These are phyloP conservation scores for Pterostichus madidus DNA, from an alignment of 2,888 invertebrate species.

Conservation along the genomic window DNA sequence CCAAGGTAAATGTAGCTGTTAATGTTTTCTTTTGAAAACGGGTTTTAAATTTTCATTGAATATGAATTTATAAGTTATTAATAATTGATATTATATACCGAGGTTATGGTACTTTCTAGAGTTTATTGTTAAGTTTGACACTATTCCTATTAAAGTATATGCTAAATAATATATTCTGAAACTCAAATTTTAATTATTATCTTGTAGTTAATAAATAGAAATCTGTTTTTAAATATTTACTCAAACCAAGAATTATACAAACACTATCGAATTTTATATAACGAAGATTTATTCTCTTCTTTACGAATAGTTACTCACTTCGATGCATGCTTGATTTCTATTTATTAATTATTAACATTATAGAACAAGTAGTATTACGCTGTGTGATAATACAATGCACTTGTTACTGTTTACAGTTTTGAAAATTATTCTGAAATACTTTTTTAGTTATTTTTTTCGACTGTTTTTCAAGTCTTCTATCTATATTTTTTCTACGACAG, in stretches of 20 bases:
- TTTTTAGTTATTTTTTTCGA: neutral
- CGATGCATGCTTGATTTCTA: conserved; percentile 39
- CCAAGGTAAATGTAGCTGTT: conserved; percentile 39
- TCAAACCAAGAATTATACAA: conserved; percentile 12
- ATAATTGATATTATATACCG: conserved; percentile 32
- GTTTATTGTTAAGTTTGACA: conserved; percentile 49
- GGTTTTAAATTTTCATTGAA: conserved; percentile 8
- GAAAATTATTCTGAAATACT: neutral
- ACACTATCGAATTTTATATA: conserved; percentile 34
- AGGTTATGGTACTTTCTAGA: conserved; percentile 27
- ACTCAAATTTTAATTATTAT: conserved; percentile 31
- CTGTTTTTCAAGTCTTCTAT: conserved; percentile 23
- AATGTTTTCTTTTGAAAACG: conserved; percentile 45
- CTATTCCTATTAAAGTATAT: conserved; percentile 37
- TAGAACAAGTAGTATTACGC: conserved; percentile 22
- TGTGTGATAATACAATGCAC: conserved; percentile 33
- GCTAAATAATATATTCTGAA: conserved; percentile 18
- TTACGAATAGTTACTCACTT: neutral
- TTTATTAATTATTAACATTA: conserved; percentile 33
- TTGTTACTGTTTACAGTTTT: conserved; percentile 44
- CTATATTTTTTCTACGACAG: conserved; percentile 1
- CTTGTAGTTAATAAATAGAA: conserved; percentile 39
- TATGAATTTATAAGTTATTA: conserved; percentile 34
- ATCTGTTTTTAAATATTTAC: conserved; percentile 6
- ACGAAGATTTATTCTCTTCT: conserved; percentile 33